These are phyloP conservation scores for Nymphalis polychloros DNA, from an alignment of 2,888 invertebrate genomes.

Conservation along the genomic window DNA sequence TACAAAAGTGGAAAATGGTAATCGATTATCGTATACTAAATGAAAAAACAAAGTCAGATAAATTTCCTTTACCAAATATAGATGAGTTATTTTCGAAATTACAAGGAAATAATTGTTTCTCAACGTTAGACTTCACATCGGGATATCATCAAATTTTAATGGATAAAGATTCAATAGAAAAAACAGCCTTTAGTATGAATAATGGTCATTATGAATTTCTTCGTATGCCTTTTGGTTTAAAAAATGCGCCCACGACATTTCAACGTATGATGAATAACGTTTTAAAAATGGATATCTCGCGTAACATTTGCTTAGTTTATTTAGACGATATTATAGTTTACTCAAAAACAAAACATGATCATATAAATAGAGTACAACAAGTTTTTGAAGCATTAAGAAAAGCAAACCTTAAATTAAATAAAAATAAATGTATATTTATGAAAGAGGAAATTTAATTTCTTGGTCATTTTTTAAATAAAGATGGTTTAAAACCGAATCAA, in stretches of 20 bases:
- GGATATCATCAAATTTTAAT: constrained; percentile 37
- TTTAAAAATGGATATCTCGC: constrained; percentile 16
- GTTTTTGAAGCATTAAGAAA: not conserved
- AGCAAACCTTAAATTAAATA: not conserved
- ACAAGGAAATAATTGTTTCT: constrained; percentile 28
- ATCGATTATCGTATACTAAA: constrained; percentile 47
- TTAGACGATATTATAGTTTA: no score
- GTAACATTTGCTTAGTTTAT: constrained; percentile 39
- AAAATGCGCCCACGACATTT: constrained; percentile 36
- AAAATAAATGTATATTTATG: constrained; percentile 6
- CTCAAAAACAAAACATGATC: no score
- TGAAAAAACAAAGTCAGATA: constrained; percentile 51
- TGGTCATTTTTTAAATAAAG: constrained; percentile 42
- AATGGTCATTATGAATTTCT: constrained; percentile 35
- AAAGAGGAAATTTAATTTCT: constrained; percentile 42
- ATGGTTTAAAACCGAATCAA: constrained; percentile 40
- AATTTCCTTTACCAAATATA: constrained; percentile 28
- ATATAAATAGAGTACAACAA: constrained; percentile 5
- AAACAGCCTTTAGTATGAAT: constrained; percentile 34
- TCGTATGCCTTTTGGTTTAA: constrained; percentile 37
- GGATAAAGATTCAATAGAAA: constrained; percentile 26
- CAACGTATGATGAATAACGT: constrained; percentile 20
- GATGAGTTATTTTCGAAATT: constrained; percentile 30
- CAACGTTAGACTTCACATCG: constrained; percentile 29
- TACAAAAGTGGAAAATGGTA: constrained; percentile 31